Conservation (phyloP, 1,140 invertebrate genomes). For the Brachionus calyciflorus region DNA sequence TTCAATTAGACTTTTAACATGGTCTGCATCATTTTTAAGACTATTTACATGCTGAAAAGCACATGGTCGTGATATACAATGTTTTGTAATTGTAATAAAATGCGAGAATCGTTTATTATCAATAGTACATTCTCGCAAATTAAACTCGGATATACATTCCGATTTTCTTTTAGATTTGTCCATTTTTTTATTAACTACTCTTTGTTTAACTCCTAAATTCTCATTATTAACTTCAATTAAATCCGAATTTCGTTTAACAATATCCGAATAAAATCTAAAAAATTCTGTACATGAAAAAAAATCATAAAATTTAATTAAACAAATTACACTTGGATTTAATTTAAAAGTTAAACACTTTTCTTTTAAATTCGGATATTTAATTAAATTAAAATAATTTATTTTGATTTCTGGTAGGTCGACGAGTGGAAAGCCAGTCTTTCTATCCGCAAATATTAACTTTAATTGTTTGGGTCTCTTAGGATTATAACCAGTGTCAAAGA, state of each 20-base stretch:
- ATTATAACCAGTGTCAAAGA: conserved; percentile 27
- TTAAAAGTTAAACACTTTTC: conserved; percentile 2
- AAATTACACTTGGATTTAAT: background rate
- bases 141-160: too few relatives aligned
- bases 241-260: background rate
- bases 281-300: background rate
- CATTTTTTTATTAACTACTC: too few relatives aligned
- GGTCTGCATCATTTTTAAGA: background rate
- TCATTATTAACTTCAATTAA: background rate
- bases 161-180: too few relatives aligned
- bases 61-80: conserved; percentile 14
- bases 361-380: background rate
- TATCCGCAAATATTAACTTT: background rate
- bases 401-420: background rate
- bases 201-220: too few relatives aligned
- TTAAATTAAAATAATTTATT: background rate
- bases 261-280: background rate
- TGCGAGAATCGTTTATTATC: too few relatives aligned
- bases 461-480: background rate
- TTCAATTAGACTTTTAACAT: background rate
- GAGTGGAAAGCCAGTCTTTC: background rate
- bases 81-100: background rate
- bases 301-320: conserved; percentile 15
- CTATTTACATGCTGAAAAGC: conserved; percentile 41
- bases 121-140: too few relatives aligned